phyloP scores from a whole-genome alignment of 2,113 vertebrate genomes.

The Heliornis fulica region DNA sequence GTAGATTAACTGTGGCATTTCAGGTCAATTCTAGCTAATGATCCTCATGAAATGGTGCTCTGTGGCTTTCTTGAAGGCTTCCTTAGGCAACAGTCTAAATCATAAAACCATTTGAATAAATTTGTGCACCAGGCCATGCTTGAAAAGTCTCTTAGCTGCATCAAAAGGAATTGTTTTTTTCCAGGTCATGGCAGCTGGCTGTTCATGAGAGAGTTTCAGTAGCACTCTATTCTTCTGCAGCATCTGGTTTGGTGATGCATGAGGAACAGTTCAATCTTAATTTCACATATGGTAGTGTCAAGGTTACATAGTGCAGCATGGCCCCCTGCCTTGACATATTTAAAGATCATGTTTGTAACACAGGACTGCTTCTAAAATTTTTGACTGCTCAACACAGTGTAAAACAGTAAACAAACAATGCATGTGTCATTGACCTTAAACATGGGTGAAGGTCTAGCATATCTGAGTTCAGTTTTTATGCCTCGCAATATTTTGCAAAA shows the following conservation, averaged over 20 bases:
- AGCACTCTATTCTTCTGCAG: neutral
- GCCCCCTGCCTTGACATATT: neutral
- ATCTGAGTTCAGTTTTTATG: neutral
- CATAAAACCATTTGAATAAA: constrained; percentile 1
- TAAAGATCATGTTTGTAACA: neutral
- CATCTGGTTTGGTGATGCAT: neutral
- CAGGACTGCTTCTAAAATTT: neutral
- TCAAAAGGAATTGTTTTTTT: neutral
- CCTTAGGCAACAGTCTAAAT: neutral
- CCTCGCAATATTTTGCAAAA: neutral
- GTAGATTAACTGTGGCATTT: neutral
- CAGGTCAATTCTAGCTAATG: neutral
- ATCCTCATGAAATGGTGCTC: neutral
- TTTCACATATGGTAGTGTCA: neutral
- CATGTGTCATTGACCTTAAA: neutral
- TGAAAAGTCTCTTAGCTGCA: neutral
- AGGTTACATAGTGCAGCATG: neutral
- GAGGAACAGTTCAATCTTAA: neutral
- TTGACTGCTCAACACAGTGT: neutral
- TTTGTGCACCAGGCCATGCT: neutral
- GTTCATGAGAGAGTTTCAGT: neutral
- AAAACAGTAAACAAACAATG: neutral
- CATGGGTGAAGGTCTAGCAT: neutral
- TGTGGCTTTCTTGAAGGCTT: neutral
- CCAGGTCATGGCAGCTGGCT: neutral